A percentile compares a stretch with the other conserved stretches of the same genome.
Conservation (phyloP, 2,888 invertebrate species). For the Eupithecia subfuscata region DNA sequence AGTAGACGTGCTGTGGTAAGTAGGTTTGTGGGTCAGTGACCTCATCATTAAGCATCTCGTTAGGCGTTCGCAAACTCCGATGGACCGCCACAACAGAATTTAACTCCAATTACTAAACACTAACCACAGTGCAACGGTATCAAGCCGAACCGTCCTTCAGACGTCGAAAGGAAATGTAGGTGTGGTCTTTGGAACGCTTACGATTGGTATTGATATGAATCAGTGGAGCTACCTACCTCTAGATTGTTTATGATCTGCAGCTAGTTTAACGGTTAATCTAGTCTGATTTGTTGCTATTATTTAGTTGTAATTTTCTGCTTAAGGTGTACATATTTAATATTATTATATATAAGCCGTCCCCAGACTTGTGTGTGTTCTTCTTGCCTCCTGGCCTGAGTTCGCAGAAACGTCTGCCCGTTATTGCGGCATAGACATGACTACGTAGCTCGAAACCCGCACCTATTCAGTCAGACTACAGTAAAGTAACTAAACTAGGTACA, state of each 20-base stretch:
- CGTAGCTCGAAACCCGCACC: neutral
- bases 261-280: too few species aligned
- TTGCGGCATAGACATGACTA: neutral
- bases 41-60: conserved; percentile 16
- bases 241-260: too few species aligned
- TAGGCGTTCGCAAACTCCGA: conserved; percentile 18
- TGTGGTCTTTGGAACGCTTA: too few species aligned
- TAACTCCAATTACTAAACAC: conserved; percentile 28
- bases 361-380: neutral
- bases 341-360: neutral
- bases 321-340: too few species aligned
- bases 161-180: neutral
- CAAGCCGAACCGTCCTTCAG: neutral
- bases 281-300: too few species aligned
- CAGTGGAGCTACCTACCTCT: too few species aligned
- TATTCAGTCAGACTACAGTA: neutral
- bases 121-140: neutral
- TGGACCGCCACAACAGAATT: conserved; percentile 21
- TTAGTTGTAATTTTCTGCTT: too few species aligned
- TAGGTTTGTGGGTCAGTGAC: conserved; percentile 18
- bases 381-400: neutral
- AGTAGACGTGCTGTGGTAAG: neutral
- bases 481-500: neutral
- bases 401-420: neutral
- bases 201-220: too few species aligned